Conservation (phyloP, 2,113 vertebrate genomes). For the Malurus alboscapulatus region DNA sequence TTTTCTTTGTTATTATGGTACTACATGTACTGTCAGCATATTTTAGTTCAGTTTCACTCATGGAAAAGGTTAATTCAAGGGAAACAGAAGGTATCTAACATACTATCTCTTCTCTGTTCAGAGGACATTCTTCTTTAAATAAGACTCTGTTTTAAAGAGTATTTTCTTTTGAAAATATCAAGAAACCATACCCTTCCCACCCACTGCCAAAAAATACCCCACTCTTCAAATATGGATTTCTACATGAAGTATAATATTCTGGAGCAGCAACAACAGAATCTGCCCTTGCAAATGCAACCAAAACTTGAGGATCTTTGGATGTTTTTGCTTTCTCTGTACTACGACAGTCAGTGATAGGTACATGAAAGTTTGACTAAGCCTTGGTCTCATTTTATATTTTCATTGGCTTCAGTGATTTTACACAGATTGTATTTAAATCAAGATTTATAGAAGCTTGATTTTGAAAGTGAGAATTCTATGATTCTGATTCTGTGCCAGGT, state of each 20-base stretch:
- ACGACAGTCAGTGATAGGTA: background rate
- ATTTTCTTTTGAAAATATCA: background rate
- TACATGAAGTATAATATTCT: background rate
- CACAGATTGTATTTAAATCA: background rate
- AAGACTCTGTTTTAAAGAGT: background rate
- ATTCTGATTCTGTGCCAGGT: background rate
- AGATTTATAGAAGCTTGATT: background rate
- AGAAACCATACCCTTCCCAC: accelerated
- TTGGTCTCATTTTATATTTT: background rate
- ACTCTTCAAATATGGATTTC: background rate
- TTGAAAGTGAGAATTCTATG: background rate
- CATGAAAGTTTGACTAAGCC: background rate
- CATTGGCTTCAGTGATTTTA: background rate
- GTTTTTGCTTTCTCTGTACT: background rate
- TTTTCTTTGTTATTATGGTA: background rate
- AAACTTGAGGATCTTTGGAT: background rate
- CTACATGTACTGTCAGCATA: accelerated
- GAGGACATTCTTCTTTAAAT: background rate
- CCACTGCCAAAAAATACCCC: background rate
- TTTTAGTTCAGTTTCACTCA: background rate
- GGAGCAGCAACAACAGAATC: background rate
- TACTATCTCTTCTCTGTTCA: accelerated
- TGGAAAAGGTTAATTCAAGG: background rate
- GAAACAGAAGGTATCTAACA: background rate
- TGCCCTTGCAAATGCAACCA: background rate